phyloP scores from a whole-genome alignment of 2,888 invertebrate genomes.

The Hermaeophaga mercurialis region DNA sequence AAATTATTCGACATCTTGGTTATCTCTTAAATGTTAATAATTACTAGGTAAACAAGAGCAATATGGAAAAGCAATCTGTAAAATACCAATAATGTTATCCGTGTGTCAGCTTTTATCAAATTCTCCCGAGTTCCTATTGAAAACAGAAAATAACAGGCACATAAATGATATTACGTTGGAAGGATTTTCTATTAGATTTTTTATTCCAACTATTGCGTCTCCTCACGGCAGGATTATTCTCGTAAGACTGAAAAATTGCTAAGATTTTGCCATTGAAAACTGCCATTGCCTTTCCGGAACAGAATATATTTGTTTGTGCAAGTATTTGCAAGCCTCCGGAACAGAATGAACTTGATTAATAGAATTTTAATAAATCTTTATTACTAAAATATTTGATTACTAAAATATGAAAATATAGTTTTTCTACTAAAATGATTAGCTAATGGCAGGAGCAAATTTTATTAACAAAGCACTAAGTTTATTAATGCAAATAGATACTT shows the following conservation, averaged over 20 bases:
- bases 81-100: constrained; percentile 27
- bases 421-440: no score
- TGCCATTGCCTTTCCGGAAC: constrained; percentile 15
- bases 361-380: no score
- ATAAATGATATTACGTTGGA: constrained; percentile 30
- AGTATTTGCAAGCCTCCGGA: constrained; percentile 5
- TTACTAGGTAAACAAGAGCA: not conserved
- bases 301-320: constrained; percentile 16
- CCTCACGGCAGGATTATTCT: constrained; percentile 18
- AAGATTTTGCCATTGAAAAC: constrained; percentile 15
- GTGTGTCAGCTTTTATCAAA: constrained; percentile 33
- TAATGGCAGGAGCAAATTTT: no score
- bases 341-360: not conserved
- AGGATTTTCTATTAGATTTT: constrained; percentile 26
- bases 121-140: constrained; percentile 27
- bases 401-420: no score
- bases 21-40: no score
- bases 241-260: constrained; percentile 23
- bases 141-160: constrained; percentile 32
- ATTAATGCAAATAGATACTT: no score
- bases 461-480: no score
- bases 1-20: no score
- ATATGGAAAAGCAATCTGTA: not conserved
- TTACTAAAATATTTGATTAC: no score
- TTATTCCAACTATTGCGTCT: constrained; percentile 23